Evolutionary conservation across 2,113 vertebrate genomes (phyloP).

Genomic region (Tylochromis polylepis): DNA sequence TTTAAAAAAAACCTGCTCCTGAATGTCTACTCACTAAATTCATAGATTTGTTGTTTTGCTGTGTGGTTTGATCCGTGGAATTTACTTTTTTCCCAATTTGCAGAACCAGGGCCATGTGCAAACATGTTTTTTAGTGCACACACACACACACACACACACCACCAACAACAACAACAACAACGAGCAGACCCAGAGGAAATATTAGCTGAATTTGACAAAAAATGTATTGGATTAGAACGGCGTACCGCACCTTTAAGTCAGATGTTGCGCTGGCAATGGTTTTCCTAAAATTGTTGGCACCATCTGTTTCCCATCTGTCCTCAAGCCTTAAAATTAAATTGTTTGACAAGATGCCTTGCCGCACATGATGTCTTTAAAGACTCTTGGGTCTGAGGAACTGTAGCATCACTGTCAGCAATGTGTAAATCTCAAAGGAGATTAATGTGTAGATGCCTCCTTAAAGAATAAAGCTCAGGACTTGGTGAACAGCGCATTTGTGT

Average conservation of each 20-base stretch:
- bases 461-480: background rate
- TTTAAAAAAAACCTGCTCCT: background rate
- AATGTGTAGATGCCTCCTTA: background rate
- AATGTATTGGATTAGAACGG: background rate
- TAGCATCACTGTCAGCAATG: background rate
- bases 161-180: background rate
- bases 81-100: background rate
- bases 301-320: constrained; percentile 12
- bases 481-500: background rate
- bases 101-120: background rate
- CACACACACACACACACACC: fast-evolving
- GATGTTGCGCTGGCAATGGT: background rate
- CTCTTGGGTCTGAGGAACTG: background rate
- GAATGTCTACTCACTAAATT: background rate
- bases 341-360: background rate
- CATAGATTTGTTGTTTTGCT: background rate
- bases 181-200: background rate
- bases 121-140: background rate
- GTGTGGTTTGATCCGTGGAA: background rate
- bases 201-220: background rate
- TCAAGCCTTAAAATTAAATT: background rate
- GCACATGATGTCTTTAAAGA: background rate
- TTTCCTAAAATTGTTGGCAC: background rate
- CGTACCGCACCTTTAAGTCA: background rate
- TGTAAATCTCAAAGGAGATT: background rate